Conservation (phyloP, 1,140 invertebrate genomes). For the Galleria mellonella region DNA sequence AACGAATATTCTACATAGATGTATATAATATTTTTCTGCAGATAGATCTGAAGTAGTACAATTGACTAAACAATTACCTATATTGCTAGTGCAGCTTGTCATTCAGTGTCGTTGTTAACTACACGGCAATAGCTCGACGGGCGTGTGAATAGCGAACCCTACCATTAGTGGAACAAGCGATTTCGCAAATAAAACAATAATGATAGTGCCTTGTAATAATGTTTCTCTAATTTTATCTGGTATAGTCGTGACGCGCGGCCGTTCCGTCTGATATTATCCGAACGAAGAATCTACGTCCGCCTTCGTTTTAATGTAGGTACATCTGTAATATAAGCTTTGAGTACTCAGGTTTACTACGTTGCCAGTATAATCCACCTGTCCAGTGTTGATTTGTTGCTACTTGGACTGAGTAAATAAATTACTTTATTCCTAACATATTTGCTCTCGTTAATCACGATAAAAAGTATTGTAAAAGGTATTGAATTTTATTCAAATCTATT, state of each 20-base stretch:
- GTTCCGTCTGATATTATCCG: not conserved
- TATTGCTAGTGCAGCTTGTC: slow-evolving; percentile 48
- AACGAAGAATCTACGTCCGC: slow-evolving; percentile 2
- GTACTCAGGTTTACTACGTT: too few relatives aligned
- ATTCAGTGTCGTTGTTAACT: slow-evolving; percentile 49
- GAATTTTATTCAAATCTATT: too few relatives aligned
- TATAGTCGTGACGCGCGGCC: slow-evolving; percentile 18
- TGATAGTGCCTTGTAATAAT: slow-evolving; percentile 42
- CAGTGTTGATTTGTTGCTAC: too few relatives aligned
- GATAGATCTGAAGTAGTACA: slow-evolving; percentile 1
- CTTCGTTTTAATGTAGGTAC: too few relatives aligned
- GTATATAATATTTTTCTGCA: too few relatives aligned
- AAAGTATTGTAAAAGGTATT: too few relatives aligned
- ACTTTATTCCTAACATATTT: too few relatives aligned
- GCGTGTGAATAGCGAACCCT: slow-evolving; percentile 40
- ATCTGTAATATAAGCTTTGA: too few relatives aligned
- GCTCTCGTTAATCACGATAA: too few relatives aligned
- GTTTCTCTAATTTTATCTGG: slow-evolving; percentile 36
- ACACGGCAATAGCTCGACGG: slow-evolving; percentile 30
- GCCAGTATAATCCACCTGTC: too few relatives aligned
- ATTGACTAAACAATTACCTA: slow-evolving; percentile 44
- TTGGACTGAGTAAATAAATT: too few relatives aligned
- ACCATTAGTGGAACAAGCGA: slow-evolving; percentile 37
- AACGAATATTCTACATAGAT: too few relatives aligned
- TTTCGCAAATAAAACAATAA: slow-evolving; percentile 64